Evolutionary conservation across 2,888 invertebrate genomes (phyloP), one percentile per base, ranked within the genome.

Genomic region (Blera fallax): DNA sequence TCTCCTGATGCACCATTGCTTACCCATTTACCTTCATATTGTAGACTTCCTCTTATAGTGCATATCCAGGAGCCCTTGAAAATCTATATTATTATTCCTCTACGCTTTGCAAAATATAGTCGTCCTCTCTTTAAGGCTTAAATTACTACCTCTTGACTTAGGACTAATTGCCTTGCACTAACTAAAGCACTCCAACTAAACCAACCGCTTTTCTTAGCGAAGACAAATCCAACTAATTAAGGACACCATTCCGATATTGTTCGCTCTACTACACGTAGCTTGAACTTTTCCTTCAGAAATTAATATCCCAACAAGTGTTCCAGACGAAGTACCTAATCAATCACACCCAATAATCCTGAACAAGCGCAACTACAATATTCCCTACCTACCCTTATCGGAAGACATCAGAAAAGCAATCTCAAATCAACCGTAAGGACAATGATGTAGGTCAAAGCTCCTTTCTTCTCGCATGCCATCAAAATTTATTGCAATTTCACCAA

Each of bases 391-490:
- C 8, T 8, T 40, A 6, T 21, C 24, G 14, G 34, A 32, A 52
- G 37, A 32, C 60, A 73, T n/a, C 34, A 45, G 16, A 14, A 7
- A 48, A 54, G 50, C 65, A 76, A 84, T 74, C 70, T 52, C 37
- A 50, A 74, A 56, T 65, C 70, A 43, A 76, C 60, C 80, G 52
- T 76, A 60, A 77, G 81, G 60, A 72, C 40, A 81, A 72, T 77
- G 67, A 85, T 81, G 81, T 81, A 81, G 81, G 85, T 77, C 81
- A 85, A 85, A 85, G 85, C 85, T 80, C 32, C 54, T 43, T 72
- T 72, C 79, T 3, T 52, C 5, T 24, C 24, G 11, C 29, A 40
- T 50, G 24, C 16, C 34, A 48, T 16, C 27, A 58, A 54, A 62
- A 54, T 56, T 73, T 60, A 65, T 54, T 78, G 69, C 60, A 62